Base-by-base conservation (phyloP, 1,140 invertebrate genomes). In the Stegodyphus dumicola region DNA sequence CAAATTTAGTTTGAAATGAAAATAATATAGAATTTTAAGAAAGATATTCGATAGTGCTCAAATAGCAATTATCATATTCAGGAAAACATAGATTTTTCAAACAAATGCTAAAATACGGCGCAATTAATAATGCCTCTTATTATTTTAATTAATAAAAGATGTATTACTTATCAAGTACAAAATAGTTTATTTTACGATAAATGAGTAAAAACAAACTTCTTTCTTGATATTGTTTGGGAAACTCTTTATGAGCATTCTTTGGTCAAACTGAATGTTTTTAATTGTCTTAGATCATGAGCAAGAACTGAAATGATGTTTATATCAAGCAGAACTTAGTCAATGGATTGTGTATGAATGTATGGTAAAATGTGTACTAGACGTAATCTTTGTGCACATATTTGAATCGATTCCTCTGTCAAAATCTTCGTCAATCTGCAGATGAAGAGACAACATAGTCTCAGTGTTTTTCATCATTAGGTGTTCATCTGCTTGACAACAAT, bases 401-500 rank as follows among this genome's bases (percentile, higher is more conserved):
- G 33, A 33, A 33, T 33, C 3, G 33, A 33, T 33, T 33, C 33
- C 33, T 33, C 33, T 33, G 33, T 33, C 33, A 33, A 33, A 33
- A 33, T 1, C 33, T 33, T 33, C 33, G 33, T 33, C 33, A 33
- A 33, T 33, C 3, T 33, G 33, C 33, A 33, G 33, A 33, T 33
- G 33, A 33, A 33, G 33, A 33, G 33, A 33, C 33, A 33, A 33
- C 33, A 33, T 33, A 33, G 33, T 70, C 67, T 6, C 6, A 70
- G 6, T 48, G 67, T 11, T 70, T 5, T 70, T 54, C 65, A 78
- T 54, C n/a, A 6, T 13, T 79, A 5, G 7, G 18, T 53, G 49
- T 49, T 53, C 77, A 79, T 67, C 49, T 69, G 52, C 77, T 79
- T 70, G 77, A 70, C 51, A 67, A 79, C 64, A 9, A 70, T 11